These are phyloP conservation scores for Vespertilio murinus DNA, from an alignment of 2,797 vertebrate species.

Conservation along the genomic window DNA sequence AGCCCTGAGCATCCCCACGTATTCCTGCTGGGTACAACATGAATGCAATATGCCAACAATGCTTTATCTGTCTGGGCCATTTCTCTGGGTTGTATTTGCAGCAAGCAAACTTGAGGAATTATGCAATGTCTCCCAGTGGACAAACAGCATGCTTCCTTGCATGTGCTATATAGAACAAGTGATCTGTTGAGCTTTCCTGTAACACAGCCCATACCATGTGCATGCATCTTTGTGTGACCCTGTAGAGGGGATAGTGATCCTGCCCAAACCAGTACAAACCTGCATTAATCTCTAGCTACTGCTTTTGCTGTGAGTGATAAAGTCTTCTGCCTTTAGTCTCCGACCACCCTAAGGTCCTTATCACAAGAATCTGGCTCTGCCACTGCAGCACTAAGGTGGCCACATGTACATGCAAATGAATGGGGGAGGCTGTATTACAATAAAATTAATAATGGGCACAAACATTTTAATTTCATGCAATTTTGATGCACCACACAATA, in stretches of 20 bases:
- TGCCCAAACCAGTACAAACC: background rate
- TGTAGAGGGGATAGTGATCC: background rate
- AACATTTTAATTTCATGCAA: background rate
- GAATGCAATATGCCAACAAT: background rate
- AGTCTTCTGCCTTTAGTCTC: conserved; percentile 50
- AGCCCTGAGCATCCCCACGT: background rate
- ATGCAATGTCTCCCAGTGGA: conserved; percentile 53
- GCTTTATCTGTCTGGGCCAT: background rate
- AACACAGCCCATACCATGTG: background rate
- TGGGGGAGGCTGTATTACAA: background rate
- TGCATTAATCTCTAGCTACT: conserved; percentile 40
- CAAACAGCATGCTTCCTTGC: conserved; percentile 30
- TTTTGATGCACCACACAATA: background rate
- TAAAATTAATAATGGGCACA: background rate
- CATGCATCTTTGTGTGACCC: background rate
- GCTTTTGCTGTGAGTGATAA: conserved; percentile 31
- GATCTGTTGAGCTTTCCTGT: background rate
- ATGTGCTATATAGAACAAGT: background rate
- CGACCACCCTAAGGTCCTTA: background rate
- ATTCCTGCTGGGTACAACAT: background rate
- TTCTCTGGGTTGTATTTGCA: conserved; percentile 21
- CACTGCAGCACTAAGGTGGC: background rate
- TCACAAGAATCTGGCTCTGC: background rate
- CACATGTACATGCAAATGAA: background rate
- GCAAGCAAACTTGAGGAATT: conserved; percentile 3